Conservation (phyloP, 2,113 vertebrate genomes). For the Phainopepla nitens region DNA sequence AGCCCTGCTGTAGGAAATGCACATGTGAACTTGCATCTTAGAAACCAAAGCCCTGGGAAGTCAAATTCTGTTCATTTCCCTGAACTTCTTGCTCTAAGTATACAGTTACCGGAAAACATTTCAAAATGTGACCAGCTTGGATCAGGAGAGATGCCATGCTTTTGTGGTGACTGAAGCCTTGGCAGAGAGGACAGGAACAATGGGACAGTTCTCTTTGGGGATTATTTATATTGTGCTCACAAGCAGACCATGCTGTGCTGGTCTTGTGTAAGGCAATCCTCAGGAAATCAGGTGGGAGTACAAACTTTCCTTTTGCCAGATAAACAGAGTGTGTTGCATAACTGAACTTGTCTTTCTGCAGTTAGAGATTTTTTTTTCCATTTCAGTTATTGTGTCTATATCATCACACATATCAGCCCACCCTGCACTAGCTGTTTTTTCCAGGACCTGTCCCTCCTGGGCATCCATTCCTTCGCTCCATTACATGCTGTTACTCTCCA, state of each 20-base stretch:
- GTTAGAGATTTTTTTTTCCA: neutral
- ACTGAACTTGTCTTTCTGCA: neutral
- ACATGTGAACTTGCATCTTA: neutral
- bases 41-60: neutral
- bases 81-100: neutral
- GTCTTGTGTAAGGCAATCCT: neutral
- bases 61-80: neutral
- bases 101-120: conserved; percentile 29
- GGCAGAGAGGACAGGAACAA: neutral
- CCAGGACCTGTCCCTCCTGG: neutral
- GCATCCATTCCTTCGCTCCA: neutral
- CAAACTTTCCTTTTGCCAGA: neutral
- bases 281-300: conserved; percentile 29
- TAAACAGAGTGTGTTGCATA: conserved; percentile 13
- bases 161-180: neutral
- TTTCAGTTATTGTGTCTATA: neutral
- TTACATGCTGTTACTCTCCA: neutral
- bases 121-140: conserved; percentile 18
- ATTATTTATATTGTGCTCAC: neutral
- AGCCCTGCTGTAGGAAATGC: neutral
- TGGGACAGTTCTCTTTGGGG: neutral
- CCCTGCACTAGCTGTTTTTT: neutral
- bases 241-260: neutral
- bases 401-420: neutral
- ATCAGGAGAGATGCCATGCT: conserved; percentile 4